Conservation (phyloP, 2,113 vertebrate species). For the Seriola rivoliana region DNA sequence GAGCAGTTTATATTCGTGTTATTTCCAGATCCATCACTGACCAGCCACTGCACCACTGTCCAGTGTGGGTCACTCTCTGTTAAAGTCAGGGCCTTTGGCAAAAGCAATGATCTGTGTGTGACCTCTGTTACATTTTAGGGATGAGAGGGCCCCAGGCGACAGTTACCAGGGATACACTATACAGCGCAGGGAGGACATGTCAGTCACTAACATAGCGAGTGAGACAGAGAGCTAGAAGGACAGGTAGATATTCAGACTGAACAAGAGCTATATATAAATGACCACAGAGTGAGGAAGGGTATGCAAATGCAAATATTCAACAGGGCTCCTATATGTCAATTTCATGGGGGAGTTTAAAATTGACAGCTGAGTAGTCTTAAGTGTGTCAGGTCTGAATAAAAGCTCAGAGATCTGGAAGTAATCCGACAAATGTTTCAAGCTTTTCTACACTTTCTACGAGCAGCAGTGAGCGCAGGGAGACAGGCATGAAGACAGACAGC, state of each 20-base stretch:
- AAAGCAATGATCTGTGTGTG: slow-evolving; percentile 75
- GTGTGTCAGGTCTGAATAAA: slow-evolving; percentile 42
- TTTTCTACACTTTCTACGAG: slow-evolving; percentile 40
- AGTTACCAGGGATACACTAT: slow-evolving; percentile 67
- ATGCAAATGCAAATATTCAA: slow-evolving; percentile 34
- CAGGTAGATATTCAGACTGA: slow-evolving; percentile 56
- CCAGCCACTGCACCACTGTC: slow-evolving; percentile 43
- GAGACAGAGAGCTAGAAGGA: slow-evolving; percentile 42
- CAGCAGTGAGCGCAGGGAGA: slow-evolving; percentile 37
- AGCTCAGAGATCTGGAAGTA: slow-evolving; percentile 41
- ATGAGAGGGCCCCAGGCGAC: slow-evolving; percentile 68
- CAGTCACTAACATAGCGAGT: slow-evolving; percentile 54
- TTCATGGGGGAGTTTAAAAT: slow-evolving; percentile 20
- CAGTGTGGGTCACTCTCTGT: slow-evolving; percentile 58
- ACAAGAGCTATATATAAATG: slow-evolving; percentile 40
- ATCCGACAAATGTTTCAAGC: slow-evolving; percentile 45
- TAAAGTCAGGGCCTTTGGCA: slow-evolving; percentile 69
- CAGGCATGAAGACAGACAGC: slow-evolving; percentile 44
- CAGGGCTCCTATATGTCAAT: not conserved
- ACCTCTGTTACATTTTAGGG: slow-evolving; percentile 74
- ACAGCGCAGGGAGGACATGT: slow-evolving; percentile 62
- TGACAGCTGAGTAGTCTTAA: slow-evolving; percentile 31
- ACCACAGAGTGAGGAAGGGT: slow-evolving; percentile 14
- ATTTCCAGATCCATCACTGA: slow-evolving; percentile 53
- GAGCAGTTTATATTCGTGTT: slow-evolving; percentile 41